A percentile compares a stretch with the other conserved stretches of the same genome.
Conservation (phyloP, 2,888 invertebrate genomes). For the Cantharis nigra region DNA sequence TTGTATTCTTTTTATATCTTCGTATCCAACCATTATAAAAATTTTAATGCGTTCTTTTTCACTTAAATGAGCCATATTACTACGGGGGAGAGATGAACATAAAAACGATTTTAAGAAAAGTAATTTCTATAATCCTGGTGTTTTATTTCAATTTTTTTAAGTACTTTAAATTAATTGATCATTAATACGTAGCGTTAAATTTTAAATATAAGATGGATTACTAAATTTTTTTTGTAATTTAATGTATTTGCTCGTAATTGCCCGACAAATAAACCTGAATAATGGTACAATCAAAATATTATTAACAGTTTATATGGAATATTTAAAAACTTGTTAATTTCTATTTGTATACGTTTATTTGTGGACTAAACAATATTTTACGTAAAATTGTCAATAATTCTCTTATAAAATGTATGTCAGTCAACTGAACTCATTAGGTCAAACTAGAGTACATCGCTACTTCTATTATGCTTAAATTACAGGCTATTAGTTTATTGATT, state of each 20-base stretch:
- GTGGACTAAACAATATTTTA: neutral
- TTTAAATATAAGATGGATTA: neutral
- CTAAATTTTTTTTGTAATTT: neutral
- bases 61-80: neutral
- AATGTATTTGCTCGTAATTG: neutral
- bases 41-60: neutral
- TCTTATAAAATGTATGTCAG: neutral
- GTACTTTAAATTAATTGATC: neutral
- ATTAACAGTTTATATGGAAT: neutral
- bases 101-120: neutral
- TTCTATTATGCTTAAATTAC: neutral
- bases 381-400: neutral
- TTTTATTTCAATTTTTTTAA: neutral
- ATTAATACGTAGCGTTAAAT: neutral
- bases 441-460: neutral
- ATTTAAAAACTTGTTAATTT: neutral
- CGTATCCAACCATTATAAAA: neutral
- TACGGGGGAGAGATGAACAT: neutral
- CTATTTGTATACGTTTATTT: neutral
- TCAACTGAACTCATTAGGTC: neutral
- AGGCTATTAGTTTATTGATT: neutral
- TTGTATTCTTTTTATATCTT: neutral
- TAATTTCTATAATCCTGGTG: neutral
- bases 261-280: neutral
- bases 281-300: neutral